These are phyloP conservation scores for Lasioglossum albipes DNA, from an alignment of 1,140 invertebrate species.

Conservation along the genomic window DNA sequence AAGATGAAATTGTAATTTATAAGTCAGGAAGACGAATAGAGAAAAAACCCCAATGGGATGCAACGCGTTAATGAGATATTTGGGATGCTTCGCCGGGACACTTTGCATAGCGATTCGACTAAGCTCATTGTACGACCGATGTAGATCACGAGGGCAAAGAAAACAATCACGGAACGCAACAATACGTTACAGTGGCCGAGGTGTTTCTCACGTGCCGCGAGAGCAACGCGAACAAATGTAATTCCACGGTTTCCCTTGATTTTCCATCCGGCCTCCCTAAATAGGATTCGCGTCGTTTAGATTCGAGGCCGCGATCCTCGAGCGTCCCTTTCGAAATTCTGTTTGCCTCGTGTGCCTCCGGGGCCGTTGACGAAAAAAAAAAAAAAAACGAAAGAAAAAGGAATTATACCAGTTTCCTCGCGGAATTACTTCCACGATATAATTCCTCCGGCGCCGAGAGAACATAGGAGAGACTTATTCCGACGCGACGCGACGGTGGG, in stretches of 20 bases:
- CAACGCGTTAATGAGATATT: too few species aligned
- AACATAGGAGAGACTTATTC: background rate
- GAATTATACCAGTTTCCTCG: conserved; percentile 4
- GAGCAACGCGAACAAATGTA: background rate
- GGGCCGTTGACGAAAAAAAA: too few species aligned
- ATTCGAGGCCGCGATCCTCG: background rate
- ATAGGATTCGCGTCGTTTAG: conserved; percentile 3
- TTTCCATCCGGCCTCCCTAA: background rate
- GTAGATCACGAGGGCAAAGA: background rate
- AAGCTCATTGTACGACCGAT: background rate
- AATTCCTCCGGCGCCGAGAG: background rate
- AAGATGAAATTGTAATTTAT: too few species aligned
- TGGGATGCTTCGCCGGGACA: too few species aligned
- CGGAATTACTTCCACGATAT: conserved; percentile 16
- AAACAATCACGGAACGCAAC: background rate
- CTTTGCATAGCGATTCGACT: too few species aligned
- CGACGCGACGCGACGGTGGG: too few species aligned
- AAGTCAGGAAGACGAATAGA: too few species aligned
- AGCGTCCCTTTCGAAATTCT: background rate
- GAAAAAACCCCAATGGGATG: too few species aligned
- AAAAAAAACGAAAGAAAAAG: background rate
- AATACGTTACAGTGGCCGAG: background rate
- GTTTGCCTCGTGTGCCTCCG: background rate
- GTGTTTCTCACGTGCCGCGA: background rate
- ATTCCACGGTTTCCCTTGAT: background rate